Evolutionary conservation across 2,113 vertebrate species (phyloP).

Genomic region (Grantiella picta): DNA sequence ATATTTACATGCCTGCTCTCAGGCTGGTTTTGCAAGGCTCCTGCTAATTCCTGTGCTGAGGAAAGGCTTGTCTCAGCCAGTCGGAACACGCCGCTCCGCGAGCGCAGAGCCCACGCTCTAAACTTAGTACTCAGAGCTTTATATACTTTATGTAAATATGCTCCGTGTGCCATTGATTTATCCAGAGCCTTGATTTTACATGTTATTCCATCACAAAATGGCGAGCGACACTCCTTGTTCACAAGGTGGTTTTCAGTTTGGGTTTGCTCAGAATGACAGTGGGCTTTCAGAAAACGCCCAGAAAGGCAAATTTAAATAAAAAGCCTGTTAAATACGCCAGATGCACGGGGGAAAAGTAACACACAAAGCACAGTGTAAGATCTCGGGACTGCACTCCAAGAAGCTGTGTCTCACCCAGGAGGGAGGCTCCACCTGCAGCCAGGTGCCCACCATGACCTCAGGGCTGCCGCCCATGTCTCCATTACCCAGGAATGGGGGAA

Average conservation of each 20-base stretch:
- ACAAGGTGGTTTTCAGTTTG: background rate
- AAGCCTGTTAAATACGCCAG: background rate
- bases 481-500: accelerated
- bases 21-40: background rate
- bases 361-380: background rate
- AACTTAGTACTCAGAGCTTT: constrained; percentile 40
- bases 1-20: background rate
- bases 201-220: background rate
- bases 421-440: background rate
- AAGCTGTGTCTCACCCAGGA: accelerated
- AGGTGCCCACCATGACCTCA: background rate
- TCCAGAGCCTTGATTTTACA: background rate
- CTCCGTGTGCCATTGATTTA: constrained; percentile 32
- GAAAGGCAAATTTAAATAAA: background rate
- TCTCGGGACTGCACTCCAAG: accelerated
- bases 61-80: constrained; percentile 13
- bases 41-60: background rate
- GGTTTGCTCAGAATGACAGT: background rate
- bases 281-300: background rate
- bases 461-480: background rate
- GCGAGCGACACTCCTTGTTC: background rate
- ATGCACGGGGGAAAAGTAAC: background rate
- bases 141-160: constrained; percentile 33
- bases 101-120: constrained; percentile 8
- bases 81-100: background rate